Evolutionary conservation across 2,113 vertebrate genomes (phyloP), one percentile per base, ranked within the genome.

Genomic region (Sinocyclocheilus rhinocerous): DNA sequence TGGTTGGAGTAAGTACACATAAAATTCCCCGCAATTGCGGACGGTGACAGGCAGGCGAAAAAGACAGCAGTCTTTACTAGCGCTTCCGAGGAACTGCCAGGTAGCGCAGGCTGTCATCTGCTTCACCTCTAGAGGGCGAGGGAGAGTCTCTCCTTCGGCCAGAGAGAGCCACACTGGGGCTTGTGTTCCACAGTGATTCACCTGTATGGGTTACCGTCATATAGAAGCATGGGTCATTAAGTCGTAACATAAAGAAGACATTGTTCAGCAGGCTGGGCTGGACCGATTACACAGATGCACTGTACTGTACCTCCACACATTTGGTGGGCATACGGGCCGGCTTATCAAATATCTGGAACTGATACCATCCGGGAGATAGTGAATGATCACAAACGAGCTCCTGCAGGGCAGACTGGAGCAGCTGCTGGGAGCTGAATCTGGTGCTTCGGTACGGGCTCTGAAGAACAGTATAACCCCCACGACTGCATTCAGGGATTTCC

Each of bases 141-240:
- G 97, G 86, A 97, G 89, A 24, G 95, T 94, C 90, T 99, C 96
- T 0, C 94, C 95, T 0, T 95, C 95, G 4, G 87, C 89, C 89
- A 98, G 92, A 55, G 95, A 97, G 55, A 99, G 90, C 96, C 97
- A 98, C 15, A 98, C 93, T 0, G 97, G 97, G 18, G 95, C 97
- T 91, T 98, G 97, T 11, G 97, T 98, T 73, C 96, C 97, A 88
- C 97, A 98, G 87, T 90, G 96, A 92, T 98, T 97, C 90, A 97
- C 93, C 97, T 98, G 93, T 20, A 77, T 8, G 8, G 15, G 9
- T 55, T 20, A 55, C n/a, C 6, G n/a, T 50, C n/a, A 48, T 20
- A 55, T 29, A 55, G 48, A 52, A 77, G 50, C 39, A 76, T 70
- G 26, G 65, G 65, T 69, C 4, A 36, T 69, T 78, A 59, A 36